Evolutionary conservation across 1,140 invertebrate genomes (phyloP).

Genomic region (Drosophila funebris): DNA sequence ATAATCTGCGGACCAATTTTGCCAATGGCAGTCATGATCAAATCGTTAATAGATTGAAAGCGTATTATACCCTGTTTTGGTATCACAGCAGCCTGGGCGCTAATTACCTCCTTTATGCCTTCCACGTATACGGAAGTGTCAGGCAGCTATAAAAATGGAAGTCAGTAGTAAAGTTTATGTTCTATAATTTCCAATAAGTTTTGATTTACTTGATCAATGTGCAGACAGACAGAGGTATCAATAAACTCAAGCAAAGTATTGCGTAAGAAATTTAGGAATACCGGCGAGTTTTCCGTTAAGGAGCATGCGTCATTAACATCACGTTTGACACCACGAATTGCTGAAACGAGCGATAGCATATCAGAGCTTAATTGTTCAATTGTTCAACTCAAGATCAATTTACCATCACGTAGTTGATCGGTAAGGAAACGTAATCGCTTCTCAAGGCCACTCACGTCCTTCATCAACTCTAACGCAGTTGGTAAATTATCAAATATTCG

Average conservation of each 20-base stretch:
- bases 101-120: constrained; percentile 15
- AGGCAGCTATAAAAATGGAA: constrained; percentile 33
- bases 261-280: constrained; percentile 84
- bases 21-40: neutral
- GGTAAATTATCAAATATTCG: constrained; percentile 88
- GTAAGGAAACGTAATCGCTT: constrained; percentile 87
- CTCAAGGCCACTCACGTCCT: constrained; percentile 87
- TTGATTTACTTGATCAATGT: constrained; percentile 41
- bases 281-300: neutral
- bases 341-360: too few species aligned
- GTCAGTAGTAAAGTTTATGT: neutral
- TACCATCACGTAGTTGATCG: constrained; percentile 88
- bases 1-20: constrained; percentile 3
- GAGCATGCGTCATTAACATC: constrained; percentile 83
- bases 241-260: constrained; percentile 85
- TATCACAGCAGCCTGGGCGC: neutral
- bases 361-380: too few species aligned
- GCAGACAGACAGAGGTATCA: constrained; percentile 69
- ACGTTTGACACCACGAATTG: constrained; percentile 87
- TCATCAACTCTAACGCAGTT: constrained; percentile 86
- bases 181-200: neutral
- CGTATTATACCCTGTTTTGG: neutral
- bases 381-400: neutral
- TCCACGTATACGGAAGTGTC: neutral
- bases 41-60: neutral